Evolutionary conservation across 2,113 vertebrate species (phyloP).

Genomic region (Zosterops lateralis): DNA sequence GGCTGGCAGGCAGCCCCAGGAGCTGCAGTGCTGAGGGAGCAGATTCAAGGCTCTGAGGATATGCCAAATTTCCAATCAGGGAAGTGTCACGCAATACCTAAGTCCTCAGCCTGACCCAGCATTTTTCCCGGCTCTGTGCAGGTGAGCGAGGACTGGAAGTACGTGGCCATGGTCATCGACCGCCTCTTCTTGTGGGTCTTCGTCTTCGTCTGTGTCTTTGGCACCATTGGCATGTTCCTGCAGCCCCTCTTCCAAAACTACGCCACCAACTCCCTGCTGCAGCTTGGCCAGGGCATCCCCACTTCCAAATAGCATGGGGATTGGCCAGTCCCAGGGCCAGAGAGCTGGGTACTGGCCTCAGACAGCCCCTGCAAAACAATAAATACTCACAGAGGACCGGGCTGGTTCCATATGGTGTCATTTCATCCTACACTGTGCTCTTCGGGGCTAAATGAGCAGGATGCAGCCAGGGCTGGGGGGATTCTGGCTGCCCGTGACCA

Average conservation of each 20-base stretch:
- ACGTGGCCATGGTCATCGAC: conserved; percentile 97
- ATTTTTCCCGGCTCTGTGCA: not conserved
- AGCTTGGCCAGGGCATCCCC: conserved; percentile 63
- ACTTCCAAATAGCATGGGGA: conserved; percentile 61
- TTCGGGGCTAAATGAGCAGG: accelerated
- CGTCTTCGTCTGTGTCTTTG: conserved; percentile 91
- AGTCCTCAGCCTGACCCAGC: not conserved
- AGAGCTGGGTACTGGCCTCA: not conserved
- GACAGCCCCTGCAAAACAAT: conserved; percentile 12
- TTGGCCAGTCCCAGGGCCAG: not conserved
- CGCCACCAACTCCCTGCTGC: conserved; percentile 81
- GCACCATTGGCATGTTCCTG: conserved; percentile 93
- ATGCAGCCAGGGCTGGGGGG: not conserved
- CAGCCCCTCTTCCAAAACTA: conserved; percentile 97
- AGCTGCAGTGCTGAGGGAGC: not conserved
- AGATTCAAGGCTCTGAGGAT: not conserved
- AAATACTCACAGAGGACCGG: conserved; percentile 3
- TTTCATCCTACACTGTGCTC: not conserved
- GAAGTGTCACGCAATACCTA: not conserved
- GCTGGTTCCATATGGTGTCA: not conserved
- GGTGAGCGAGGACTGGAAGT: conserved; percentile 99
- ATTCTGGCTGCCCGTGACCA: not conserved
- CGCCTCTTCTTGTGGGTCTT: conserved; percentile 97
- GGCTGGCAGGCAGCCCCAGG: not conserved
- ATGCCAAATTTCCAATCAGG: accelerated